Evolutionary conservation across 2,888 invertebrate genomes (phyloP).

Genomic region (Crepidodera aurea): DNA sequence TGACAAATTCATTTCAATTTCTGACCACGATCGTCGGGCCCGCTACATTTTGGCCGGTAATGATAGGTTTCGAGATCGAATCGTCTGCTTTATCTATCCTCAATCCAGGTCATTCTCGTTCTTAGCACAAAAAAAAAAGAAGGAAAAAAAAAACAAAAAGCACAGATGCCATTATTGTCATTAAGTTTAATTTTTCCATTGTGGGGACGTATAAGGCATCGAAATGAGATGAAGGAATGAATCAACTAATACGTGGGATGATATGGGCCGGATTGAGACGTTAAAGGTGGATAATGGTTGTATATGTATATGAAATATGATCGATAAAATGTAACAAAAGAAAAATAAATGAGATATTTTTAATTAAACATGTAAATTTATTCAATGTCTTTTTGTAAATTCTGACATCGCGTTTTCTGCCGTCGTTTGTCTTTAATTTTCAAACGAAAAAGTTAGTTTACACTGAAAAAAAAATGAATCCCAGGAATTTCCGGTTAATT

Average conservation of each 20-base stretch:
- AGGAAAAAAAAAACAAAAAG: constrained; percentile 45
- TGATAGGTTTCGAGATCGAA: constrained; percentile 53
- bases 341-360: not conserved
- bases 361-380: not conserved
- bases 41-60: constrained; percentile 52
- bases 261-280: constrained; percentile 12
- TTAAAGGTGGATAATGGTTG: not conserved
- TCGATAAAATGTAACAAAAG: not conserved
- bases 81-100: constrained; percentile 42
- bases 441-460: no score
- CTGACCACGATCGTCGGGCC: constrained; percentile 52
- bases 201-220: constrained; percentile 30
- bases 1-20: constrained; percentile 51
- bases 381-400: not conserved
- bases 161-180: constrained; percentile 53
- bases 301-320: not conserved
- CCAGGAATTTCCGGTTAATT: no score
- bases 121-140: constrained; percentile 20
- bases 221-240: constrained; percentile 15
- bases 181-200: constrained; percentile 48
- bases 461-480: no score
- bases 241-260: constrained; percentile 12
- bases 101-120: constrained; percentile 47
- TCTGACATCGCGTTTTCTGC: not conserved
- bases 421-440: no score